Evolutionary conservation across 2,888 invertebrate species (phyloP), one percentile per base, ranked within the genome.

Genomic region (Steromphala cineraria): DNA sequence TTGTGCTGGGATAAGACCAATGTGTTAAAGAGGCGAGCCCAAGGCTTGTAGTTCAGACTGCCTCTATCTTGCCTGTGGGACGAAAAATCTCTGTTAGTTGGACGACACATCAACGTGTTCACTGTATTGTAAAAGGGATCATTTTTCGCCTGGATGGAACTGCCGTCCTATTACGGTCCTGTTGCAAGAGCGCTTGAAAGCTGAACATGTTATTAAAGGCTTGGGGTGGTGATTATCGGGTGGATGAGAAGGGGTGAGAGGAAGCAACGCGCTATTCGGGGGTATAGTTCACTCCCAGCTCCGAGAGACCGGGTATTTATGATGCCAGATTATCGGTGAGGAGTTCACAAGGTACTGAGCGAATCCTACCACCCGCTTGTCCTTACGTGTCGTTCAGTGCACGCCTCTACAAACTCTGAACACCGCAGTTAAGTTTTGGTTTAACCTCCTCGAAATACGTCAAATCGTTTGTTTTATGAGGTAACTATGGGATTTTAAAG

Each of bases 111-210:
- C 53, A 76, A 31, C 55, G 15, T 76, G 76, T 55, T 76, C 76
- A 76, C n/a, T 76, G 31, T 55, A n/a, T 28, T 76, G 76, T 76
- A 36, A 76, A 76, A 76, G 55, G 55, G 31, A 76, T 76, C 53
- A 76, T 76, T 76, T 76, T 55, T 55, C 55, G 76, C 76, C 28
- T 53, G 36, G 55, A 8, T 76, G 76, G 52, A 76, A 76, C 53
- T n/a, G 13, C 24, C 76, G 55, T 55, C 55, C 28, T 36, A 76
- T 76, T 76, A 76, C 53, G 55, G 17, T 19, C 31, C 55, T 55
- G 55, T n/a, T 76, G 24, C 53, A 55, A 55, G 31, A 55, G 55
- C 53, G 55, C n/a, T 31, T 76, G 76, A 53, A 55, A 76, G 76
- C 76, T 55, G 53, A 76, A 76, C 55, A 31, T 17, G 31, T 53